These are phyloP conservation scores for Poecilobothrus nobilitatus DNA, from an alignment of 2,888 invertebrate species.

Conservation along the genomic window DNA sequence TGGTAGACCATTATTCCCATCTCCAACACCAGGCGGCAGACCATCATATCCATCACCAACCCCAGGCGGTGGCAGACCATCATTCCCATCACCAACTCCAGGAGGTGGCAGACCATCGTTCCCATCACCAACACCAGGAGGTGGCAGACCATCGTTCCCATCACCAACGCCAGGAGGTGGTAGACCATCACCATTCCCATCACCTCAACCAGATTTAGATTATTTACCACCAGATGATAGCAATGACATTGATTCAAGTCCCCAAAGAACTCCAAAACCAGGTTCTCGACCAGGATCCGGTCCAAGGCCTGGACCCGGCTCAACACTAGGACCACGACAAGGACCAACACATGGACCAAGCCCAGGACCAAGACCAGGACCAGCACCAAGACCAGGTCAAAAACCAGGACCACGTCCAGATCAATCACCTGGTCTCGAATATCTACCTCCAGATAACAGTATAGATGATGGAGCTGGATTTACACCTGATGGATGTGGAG, in stretches of 20 bases:
- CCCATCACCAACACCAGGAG: slow-evolving; percentile 19
- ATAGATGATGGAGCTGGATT: neutral
- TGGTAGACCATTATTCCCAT: too few species aligned
- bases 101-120: slow-evolving; percentile 17
- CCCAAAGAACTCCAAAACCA: slow-evolving; percentile 23
- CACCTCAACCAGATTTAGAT: neutral
- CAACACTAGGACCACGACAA: neutral
- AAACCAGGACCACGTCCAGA: neutral
- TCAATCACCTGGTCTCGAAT: neutral
- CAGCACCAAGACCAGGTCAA: neutral
- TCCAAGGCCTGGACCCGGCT: neutral
- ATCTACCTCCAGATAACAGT: neutral
- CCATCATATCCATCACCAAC: neutral
- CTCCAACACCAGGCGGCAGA: too few species aligned
- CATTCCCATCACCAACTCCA: slow-evolving; percentile 23
- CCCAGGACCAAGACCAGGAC: neutral
- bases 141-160: slow-evolving; percentile 16
- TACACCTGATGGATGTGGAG: neutral
- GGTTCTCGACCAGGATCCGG: slow-evolving; percentile 15
- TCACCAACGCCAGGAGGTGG: slow-evolving; percentile 18
- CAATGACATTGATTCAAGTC: slow-evolving; percentile 16
- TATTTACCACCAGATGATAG: slow-evolving; percentile 7
- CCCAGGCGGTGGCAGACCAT: slow-evolving; percentile 21
- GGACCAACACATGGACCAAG: neutral
- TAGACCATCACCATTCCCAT: neutral